phyloP scores from a whole-genome alignment of 2,888 invertebrate genomes.

The Lordiphosa andalusiaca region DNA sequence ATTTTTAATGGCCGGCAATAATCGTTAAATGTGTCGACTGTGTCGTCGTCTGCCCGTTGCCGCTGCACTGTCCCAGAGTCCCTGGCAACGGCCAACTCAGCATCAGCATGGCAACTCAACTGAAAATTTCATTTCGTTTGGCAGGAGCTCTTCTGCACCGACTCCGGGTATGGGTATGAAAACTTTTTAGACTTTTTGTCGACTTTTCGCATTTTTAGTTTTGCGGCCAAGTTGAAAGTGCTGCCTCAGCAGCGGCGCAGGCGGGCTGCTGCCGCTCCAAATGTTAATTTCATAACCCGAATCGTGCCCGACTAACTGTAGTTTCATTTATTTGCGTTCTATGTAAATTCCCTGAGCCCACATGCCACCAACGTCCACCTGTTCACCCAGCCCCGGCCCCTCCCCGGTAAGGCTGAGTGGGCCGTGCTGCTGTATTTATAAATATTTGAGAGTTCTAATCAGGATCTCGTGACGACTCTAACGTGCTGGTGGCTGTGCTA shows the following conservation, averaged over 20 bases:
- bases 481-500: constrained; percentile 15
- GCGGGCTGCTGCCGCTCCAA: constrained; percentile 32
- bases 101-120: constrained; percentile 50
- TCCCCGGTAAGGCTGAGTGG: constrained; percentile 29
- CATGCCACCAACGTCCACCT: constrained; percentile 20
- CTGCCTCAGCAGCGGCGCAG: constrained; percentile 55
- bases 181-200: constrained; percentile 76
- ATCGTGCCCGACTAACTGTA: constrained; percentile 67
- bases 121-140: constrained; percentile 73
- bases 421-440: constrained; percentile 64
- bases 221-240: constrained; percentile 62
- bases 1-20: constrained; percentile 80
- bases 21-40: constrained; percentile 79
- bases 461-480: constrained; percentile 70
- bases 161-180: constrained; percentile 41
- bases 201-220: constrained; percentile 71
- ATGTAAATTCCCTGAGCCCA: constrained; percentile 67
- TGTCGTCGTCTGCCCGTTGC: constrained; percentile 23
- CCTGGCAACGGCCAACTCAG: constrained; percentile 25
- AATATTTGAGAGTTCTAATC: constrained; percentile 80
- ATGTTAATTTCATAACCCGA: constrained; percentile 76
- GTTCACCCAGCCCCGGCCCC: constrained; percentile 24
- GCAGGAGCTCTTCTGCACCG: constrained; percentile 30
- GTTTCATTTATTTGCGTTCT: constrained; percentile 72
- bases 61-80: constrained; percentile 27